A percentile compares a stretch with the other conserved stretches of the same genome.
phyloP scores from a whole-genome alignment of 2,888 invertebrate genomes.

The Lamproptera curius region DNA sequence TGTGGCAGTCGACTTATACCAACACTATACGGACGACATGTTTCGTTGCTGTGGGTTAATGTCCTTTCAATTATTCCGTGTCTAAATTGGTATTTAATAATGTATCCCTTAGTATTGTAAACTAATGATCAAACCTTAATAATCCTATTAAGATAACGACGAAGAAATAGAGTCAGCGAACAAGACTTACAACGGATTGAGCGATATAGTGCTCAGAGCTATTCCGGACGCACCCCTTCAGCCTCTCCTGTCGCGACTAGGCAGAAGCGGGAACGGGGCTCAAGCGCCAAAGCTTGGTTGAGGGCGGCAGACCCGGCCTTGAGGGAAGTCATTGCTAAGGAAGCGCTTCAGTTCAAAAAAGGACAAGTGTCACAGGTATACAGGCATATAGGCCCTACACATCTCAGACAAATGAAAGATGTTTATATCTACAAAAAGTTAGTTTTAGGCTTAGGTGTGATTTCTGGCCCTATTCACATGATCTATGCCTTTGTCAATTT shows the following conservation, averaged over 20 bases:
- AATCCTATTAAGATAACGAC: constrained; percentile 84
- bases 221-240: constrained; percentile 88
- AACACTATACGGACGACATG: too few relatives aligned
- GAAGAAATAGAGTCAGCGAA: constrained; percentile 84
- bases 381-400: too few relatives aligned
- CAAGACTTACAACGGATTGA: constrained; percentile 83
- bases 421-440: too few relatives aligned
- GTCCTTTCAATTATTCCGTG: too few relatives aligned
- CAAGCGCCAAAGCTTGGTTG: constrained; percentile 84
- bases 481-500: not conserved
- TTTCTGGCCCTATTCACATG: too few relatives aligned
- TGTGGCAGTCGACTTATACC: too few relatives aligned
- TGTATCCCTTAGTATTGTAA: too few relatives aligned
- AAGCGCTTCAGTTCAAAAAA: constrained; percentile 89
- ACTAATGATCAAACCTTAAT: too few relatives aligned
- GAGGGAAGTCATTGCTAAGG: constrained; percentile 89
- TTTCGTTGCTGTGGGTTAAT: too few relatives aligned
- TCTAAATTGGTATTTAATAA: too few relatives aligned
- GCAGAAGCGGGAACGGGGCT: constrained; percentile 70
- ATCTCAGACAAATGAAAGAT: too few relatives aligned
- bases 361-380: constrained; percentile 73
- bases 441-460: too few relatives aligned
- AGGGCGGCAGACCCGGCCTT: constrained; percentile 86
- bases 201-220: constrained; percentile 88
- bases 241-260: constrained; percentile 84